Base-by-base conservation (phyloP, 2,113 vertebrate species). In the Ascaphus truei region DNA sequence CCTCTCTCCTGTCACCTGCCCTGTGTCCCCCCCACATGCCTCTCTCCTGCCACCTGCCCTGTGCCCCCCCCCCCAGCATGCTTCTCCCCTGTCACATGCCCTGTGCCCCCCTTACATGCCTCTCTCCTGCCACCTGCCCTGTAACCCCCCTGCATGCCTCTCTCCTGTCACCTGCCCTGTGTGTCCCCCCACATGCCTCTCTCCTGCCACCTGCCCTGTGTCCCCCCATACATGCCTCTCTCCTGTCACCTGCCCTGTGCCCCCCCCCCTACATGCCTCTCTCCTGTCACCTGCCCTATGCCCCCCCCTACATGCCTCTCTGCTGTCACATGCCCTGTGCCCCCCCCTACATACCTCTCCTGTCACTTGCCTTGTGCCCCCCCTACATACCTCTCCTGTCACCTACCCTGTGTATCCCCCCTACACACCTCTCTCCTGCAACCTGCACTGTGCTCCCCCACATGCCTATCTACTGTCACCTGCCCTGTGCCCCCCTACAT, bases 71-170 rank as follows among this genome's bases (percentile, higher is more conserved):
- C n/a, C n/a, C n/a, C n/a, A n/a, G n/a, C n/a, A n/a, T n/a, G n/a
- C n/a, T n/a, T n/a, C 80, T 78, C 93, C 79, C 94, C 94, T 6
- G 94, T 93, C 94, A 96, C 95, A 43, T 43, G 12, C 2, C 39
- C 15, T 3, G 2, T 43, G 39, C 16, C 9, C 47, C 12, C 6
- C 1, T 22, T 18, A 27, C 16, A 50, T 7, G 15, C 58, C 2
- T 3, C 43, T 37, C 3, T 23, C 3, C 5, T 8, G 18, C 6
- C 29, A 1, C n/a, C 3, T 30, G 2, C 7, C 4, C 36, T 4
- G 13, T 3, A 3, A n/a, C n/a, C 29, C 15, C 27, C 10, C n/a
- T 5, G 2, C 7, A 43, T 15, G 15, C 7, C 11, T 2, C 13
- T 43, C 2, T 22, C 43, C 33, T 45, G 50, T 36, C 29, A 8